phyloP scores from a whole-genome alignment of 2,113 vertebrate species.

The Neodon shergylaensis region DNA sequence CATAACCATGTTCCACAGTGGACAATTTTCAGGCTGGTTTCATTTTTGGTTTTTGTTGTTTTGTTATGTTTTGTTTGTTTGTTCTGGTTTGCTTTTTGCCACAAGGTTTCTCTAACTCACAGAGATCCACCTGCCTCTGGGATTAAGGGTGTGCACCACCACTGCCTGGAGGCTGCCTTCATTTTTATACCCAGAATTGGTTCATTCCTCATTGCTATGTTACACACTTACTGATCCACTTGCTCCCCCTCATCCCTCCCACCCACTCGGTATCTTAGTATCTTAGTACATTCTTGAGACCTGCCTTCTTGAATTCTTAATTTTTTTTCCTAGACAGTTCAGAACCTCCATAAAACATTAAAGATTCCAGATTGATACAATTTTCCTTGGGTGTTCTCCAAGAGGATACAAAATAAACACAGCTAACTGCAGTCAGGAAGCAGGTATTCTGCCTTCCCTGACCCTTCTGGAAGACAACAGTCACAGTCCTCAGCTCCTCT shows the following conservation, averaged over 20 bases:
- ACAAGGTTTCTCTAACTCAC: too few relatives aligned
- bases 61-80: too few relatives aligned
- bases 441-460: background rate
- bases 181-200: background rate
- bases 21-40: background rate
- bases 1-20: background rate
- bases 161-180: too few relatives aligned
- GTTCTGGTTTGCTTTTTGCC: too few relatives aligned
- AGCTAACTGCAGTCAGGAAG: background rate
- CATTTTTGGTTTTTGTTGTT: background rate
- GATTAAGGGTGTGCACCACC: too few relatives aligned
- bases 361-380: background rate
- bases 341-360: background rate
- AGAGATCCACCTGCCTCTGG: too few relatives aligned
- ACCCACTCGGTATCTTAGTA: background rate
- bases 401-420: background rate
- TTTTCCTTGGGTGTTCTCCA: background rate
- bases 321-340: background rate
- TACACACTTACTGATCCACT: background rate
- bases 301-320: background rate
- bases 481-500: background rate
- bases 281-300: background rate
- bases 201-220: background rate
- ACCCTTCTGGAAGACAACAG: rapidly evolving
- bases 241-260: background rate